Evolutionary conservation across 2,797 vertebrate genomes (phyloP).

Genomic region (Enteromius thamalakanensis): DNA sequence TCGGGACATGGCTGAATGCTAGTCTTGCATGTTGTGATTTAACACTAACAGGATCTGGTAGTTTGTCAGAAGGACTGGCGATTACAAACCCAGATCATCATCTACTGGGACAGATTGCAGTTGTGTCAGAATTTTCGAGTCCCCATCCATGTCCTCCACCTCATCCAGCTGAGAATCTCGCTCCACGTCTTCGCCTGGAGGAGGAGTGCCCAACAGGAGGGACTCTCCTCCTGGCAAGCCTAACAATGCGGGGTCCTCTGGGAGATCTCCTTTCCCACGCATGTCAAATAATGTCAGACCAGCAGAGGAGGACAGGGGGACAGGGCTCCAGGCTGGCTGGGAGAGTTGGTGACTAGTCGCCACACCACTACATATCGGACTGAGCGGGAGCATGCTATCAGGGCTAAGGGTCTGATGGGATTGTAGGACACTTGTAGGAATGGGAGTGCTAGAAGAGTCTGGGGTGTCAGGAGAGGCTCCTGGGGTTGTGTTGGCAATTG

Average conservation of each 20-base stretch:
- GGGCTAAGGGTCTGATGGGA: slow-evolving; percentile 70
- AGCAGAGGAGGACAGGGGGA: slow-evolving; percentile 71
- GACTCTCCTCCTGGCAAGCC: slow-evolving; percentile 82
- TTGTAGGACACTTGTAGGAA: slow-evolving; percentile 48
- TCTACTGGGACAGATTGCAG: slow-evolving; percentile 90
- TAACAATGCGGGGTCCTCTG: slow-evolving; percentile 78
- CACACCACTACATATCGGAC: slow-evolving; percentile 75
- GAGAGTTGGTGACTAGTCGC: slow-evolving; percentile 67
- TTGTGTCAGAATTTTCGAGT: slow-evolving; percentile 87
- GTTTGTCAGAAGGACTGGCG: slow-evolving; percentile 16
- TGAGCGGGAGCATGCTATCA: slow-evolving; percentile 79
- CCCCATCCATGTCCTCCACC: slow-evolving; percentile 79
- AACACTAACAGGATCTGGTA: slow-evolving; percentile 24
- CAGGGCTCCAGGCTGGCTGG: slow-evolving; percentile 77
- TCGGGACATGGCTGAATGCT: not conserved
- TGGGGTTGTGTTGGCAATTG: slow-evolving; percentile 57
- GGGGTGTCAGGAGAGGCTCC: slow-evolving; percentile 64
- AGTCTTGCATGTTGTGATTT: slow-evolving; percentile 6
- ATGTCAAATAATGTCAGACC: slow-evolving; percentile 83
- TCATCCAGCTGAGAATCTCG: slow-evolving; percentile 75
- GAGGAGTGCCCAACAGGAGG: slow-evolving; percentile 79
- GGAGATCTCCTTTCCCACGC: slow-evolving; percentile 80
- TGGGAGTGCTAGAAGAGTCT: slow-evolving; percentile 65
- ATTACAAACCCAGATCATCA: slow-evolving; percentile 81
- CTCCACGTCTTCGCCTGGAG: slow-evolving; percentile 74